These are phyloP conservation scores for Sinosuthora webbiana DNA, from an alignment of 2,113 vertebrate genomes.

Conservation along the genomic window DNA sequence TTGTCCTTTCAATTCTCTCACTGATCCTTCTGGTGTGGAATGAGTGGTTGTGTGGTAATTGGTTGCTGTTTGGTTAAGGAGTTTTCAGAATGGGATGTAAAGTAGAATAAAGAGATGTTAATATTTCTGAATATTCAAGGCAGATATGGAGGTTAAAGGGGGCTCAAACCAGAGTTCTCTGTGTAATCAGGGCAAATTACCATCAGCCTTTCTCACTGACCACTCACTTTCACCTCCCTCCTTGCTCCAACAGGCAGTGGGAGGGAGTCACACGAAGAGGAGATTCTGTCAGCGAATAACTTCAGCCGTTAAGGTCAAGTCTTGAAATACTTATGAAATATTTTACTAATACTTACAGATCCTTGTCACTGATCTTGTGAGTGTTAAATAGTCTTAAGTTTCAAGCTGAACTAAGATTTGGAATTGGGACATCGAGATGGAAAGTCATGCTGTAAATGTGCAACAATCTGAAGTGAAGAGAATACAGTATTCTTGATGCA, in stretches of 20 bases:
- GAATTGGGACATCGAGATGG: background rate
- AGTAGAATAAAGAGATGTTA: background rate
- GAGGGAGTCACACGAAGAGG: background rate
- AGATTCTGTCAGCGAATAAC: background rate
- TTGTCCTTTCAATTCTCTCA: background rate
- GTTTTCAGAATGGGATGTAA: background rate
- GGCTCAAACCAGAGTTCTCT: background rate
- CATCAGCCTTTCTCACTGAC: background rate
- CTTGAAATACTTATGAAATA: background rate
- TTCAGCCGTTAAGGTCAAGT: background rate
- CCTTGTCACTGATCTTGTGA: background rate
- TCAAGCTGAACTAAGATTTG: background rate
- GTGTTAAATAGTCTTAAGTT: background rate
- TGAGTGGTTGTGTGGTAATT: background rate
- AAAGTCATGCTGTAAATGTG: background rate
- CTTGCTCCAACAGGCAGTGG: rapidly evolving
- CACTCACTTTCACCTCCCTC: background rate
- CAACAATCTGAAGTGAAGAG: background rate
- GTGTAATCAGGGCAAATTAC: background rate
- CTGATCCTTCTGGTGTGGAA: background rate
- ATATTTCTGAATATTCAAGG: background rate
- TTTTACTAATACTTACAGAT: background rate
- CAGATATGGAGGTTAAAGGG: background rate
- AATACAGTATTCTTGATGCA: background rate
- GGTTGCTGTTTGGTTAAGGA: background rate